These are phyloP conservation scores for Neelides folsomi DNA, from an alignment of 2,888 invertebrate species.

Conservation along the genomic window DNA sequence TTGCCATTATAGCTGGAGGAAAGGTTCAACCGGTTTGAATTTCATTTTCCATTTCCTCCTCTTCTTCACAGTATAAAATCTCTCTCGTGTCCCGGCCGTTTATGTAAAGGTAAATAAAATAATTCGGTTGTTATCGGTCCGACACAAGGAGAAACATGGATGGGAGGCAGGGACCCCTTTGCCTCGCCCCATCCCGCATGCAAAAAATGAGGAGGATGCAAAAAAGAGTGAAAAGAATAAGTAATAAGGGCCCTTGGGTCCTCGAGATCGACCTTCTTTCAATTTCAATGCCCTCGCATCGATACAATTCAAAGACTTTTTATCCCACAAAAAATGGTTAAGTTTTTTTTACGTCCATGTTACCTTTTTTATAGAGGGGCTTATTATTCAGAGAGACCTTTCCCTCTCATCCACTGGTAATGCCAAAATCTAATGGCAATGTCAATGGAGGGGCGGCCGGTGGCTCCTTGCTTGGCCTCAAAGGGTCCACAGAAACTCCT, in stretches of 20 bases:
- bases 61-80: too few relatives aligned
- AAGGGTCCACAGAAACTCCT: neutral
- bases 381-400: neutral
- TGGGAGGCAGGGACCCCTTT: conserved; percentile 9
- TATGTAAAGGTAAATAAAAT: too few relatives aligned
- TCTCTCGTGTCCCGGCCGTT: too few relatives aligned
- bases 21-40: too few relatives aligned
- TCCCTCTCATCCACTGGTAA: too few relatives aligned
- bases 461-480: neutral
- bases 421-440: too few relatives aligned
- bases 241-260: conserved; percentile 25
- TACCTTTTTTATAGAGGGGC: conserved; percentile 11
- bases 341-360: conserved; percentile 19
- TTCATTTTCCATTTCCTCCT: too few relatives aligned
- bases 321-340: conserved; percentile 18
- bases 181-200: conserved; percentile 20
- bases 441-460: too few relatives aligned
- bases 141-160: neutral
- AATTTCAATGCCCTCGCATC: conserved; percentile 15
- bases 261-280: conserved; percentile 11
- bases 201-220: conserved; percentile 19
- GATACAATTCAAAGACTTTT: conserved; percentile 21
- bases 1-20: too few relatives aligned
- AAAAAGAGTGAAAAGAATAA: conserved; percentile 25
- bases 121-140: too few relatives aligned